Evolutionary conservation across 1,140 invertebrate genomes (phyloP).

Genomic region (Battus philenor): DNA sequence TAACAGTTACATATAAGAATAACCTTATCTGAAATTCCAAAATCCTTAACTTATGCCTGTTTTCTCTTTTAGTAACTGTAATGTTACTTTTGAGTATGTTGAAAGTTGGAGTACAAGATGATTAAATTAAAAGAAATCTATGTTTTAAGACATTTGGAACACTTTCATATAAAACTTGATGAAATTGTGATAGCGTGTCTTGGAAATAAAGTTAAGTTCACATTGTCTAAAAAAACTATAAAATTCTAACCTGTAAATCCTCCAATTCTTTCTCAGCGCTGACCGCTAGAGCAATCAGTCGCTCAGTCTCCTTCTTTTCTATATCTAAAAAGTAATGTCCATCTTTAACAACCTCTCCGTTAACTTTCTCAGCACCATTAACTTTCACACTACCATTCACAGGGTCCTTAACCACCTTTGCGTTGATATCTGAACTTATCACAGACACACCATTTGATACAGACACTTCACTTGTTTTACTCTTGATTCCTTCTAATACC

Average conservation of each 20-base stretch:
- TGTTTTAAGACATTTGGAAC: too few relatives aligned
- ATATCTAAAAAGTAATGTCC: slow-evolving; percentile 87
- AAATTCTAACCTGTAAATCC: slow-evolving; percentile 61
- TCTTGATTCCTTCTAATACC: slow-evolving; percentile 11
- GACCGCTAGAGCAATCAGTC: slow-evolving; percentile 81
- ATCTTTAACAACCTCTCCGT: slow-evolving; percentile 72
- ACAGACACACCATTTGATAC: slow-evolving; percentile 62
- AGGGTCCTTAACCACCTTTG: slow-evolving; percentile 22
- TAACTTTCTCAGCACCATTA: slow-evolving; percentile 32
- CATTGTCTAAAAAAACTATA: slow-evolving; percentile 7
- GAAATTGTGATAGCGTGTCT: too few relatives aligned
- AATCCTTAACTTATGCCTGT: too few relatives aligned
- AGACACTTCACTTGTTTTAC: slow-evolving; percentile 33
- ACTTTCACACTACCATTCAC: slow-evolving; percentile 30
- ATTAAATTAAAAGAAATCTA: too few relatives aligned
- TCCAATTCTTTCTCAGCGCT: slow-evolving; percentile 82
- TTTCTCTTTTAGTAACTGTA: too few relatives aligned
- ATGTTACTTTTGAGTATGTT: too few relatives aligned
- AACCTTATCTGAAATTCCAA: too few relatives aligned
- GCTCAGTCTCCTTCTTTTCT: slow-evolving; percentile 83
- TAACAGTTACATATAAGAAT: too few relatives aligned
- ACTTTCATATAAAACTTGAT: too few relatives aligned
- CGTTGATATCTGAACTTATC: slow-evolving; percentile 61
- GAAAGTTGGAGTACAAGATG: too few relatives aligned
- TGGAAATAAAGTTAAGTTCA: too few relatives aligned